A percentile compares a stretch with the other conserved stretches of the same genome.
phyloP scores from a whole-genome alignment of 2,888 invertebrate genomes.

The Gerris lacustris region DNA sequence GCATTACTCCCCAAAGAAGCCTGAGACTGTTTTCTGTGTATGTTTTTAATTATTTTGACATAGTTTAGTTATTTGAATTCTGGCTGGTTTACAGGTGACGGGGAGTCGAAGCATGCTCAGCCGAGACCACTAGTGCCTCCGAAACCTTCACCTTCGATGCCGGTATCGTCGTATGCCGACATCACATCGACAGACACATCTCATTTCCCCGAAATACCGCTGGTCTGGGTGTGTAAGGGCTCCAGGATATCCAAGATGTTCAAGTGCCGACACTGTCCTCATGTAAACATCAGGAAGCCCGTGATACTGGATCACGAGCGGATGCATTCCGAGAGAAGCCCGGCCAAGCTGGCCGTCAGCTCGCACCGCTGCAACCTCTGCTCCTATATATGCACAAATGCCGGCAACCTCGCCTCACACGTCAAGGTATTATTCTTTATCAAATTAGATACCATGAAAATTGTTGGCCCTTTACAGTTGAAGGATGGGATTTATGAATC shows the following conservation, averaged over 20 bases:
- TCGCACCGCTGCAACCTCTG: conserved; percentile 53
- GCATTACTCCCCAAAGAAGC: no score
- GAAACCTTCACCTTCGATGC: neutral
- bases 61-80: no score
- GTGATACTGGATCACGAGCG: conserved; percentile 74
- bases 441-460: no score
- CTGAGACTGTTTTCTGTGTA: no score
- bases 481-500: no score
- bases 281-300: conserved; percentile 64
- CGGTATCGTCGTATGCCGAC: conserved; percentile 18
- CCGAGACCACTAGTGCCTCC: neutral
- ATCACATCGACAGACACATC: conserved; percentile 27
- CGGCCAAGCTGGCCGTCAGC: conserved; percentile 6
- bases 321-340: conserved; percentile 45
- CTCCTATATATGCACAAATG: conserved; percentile 63
- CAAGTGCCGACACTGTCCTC: conserved; percentile 73
- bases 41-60: no score
- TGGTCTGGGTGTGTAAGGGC: conserved; percentile 62
- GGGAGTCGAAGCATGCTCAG: no score
- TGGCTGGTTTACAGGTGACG: no score
- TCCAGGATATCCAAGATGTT: conserved; percentile 67
- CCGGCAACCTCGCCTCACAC: conserved; percentile 55
- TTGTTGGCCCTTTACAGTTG: no score
- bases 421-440: conserved; percentile 40
- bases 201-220: conserved; percentile 48